Evolutionary conservation across 2,888 invertebrate species (phyloP).

Genomic region (Willowsia nigromaculata): DNA sequence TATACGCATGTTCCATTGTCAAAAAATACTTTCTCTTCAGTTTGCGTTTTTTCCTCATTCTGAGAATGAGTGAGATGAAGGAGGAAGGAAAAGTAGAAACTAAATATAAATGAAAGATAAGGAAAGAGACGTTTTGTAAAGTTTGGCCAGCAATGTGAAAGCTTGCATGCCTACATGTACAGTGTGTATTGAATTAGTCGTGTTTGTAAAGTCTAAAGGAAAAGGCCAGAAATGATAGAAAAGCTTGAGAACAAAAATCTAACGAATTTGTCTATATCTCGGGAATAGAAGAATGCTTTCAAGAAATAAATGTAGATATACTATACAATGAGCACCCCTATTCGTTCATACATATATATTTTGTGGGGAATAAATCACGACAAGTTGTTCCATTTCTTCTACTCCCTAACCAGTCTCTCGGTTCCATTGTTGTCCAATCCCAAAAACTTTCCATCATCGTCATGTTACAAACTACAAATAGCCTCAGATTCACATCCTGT

Average conservation of each 20-base stretch:
- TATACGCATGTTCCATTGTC: neutral
- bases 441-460: slow-evolving; percentile 51
- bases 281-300: neutral
- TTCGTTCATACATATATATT: too few relatives aligned
- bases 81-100: neutral
- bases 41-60: slow-evolving; percentile 16
- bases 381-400: slow-evolving; percentile 35
- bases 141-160: neutral
- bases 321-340: neutral
- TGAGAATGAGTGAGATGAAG: neutral
- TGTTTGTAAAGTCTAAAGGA: neutral
- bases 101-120: slow-evolving; percentile 17
- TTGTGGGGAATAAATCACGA: slow-evolving; percentile 25
- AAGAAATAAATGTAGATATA: neutral
- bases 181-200: slow-evolving; percentile 32
- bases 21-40: slow-evolving; percentile 9
- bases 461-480: slow-evolving; percentile 13
- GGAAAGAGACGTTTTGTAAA: slow-evolving; percentile 12
- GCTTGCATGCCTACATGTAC: neutral
- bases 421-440: slow-evolving; percentile 40
- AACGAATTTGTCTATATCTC: neutral
- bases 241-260: neutral
- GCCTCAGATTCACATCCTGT: neutral
- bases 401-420: neutral
- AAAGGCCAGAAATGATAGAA: neutral